Percentiles rank a stretch among this genome's conserved stretches.
Evolutionary conservation across 2,888 invertebrate genomes (phyloP).

Genomic region (Oxyteleia sp.): DNA sequence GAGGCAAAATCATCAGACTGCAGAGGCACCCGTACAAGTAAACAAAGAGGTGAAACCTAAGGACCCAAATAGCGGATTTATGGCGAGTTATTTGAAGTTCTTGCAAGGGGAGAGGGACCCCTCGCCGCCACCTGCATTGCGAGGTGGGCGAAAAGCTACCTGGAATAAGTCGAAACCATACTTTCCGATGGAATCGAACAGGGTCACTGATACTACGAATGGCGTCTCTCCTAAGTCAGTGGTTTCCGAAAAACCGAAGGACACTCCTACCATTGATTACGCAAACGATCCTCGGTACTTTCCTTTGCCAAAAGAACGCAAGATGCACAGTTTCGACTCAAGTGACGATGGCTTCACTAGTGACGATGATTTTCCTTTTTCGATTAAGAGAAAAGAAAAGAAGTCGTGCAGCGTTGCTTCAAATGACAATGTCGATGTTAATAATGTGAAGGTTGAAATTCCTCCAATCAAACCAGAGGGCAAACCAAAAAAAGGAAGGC

Average conservation of each 20-base stretch:
- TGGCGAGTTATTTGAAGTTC: conserved; percentile 96
- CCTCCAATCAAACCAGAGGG: conserved; percentile 76
- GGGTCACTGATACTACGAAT: conserved; percentile 76
- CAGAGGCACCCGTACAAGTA: conserved; percentile 87
- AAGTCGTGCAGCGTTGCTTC: conserved; percentile 59
- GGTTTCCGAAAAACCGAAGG: conserved; percentile 82
- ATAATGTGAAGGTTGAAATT: conserved; percentile 23
- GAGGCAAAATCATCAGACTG: conserved; percentile 82
- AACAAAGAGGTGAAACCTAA: conserved; percentile 90
- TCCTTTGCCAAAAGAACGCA: conserved; percentile 92
- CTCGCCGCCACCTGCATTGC: conserved; percentile 92
- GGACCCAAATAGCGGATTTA: conserved; percentile 92
- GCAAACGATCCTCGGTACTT: conserved; percentile 92
- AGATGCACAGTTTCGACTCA: conserved; percentile 90
- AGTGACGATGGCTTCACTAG: conserved; percentile 90
- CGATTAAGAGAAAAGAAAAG: conserved; percentile 81
- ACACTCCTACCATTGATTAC: conserved; percentile 88
- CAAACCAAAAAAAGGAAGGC: conserved; percentile 86
- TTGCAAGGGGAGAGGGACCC: conserved; percentile 94
- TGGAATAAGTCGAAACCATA: conserved; percentile 89
- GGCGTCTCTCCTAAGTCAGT: conserved; percentile 86
- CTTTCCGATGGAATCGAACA: conserved; percentile 78
- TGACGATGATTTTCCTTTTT: conserved; percentile 88
- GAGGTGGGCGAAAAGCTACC: conserved; percentile 91
- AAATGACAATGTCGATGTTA: conserved; percentile 22